Evolutionary conservation across 2,113 vertebrate species (phyloP).

Genomic region (Rhombomys opimus): DNA sequence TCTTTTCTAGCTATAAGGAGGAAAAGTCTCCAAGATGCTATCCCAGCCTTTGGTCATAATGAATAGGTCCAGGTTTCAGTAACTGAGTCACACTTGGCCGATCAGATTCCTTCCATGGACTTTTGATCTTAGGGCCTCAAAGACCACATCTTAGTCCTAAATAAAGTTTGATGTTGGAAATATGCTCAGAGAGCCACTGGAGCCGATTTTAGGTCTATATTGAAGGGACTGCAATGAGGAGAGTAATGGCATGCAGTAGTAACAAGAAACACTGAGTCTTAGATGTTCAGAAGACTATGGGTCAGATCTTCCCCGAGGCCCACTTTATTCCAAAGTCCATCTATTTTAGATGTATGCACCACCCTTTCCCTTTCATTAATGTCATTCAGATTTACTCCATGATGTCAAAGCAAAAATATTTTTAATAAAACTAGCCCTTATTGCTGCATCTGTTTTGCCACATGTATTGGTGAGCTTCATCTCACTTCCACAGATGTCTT

Average conservation of each 20-base stretch:
- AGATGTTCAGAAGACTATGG: not conserved
- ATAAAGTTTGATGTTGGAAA: not conserved
- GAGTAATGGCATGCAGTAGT: not conserved
- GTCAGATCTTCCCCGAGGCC: not conserved
- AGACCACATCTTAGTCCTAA: not conserved
- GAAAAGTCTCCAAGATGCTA: not conserved
- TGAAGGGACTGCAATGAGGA: not conserved
- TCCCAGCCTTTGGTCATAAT: too few species aligned
- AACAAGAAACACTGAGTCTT: not conserved
- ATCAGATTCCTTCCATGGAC: not conserved
- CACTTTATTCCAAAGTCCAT: not conserved
- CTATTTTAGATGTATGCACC: not conserved
- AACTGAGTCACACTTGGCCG: not conserved
- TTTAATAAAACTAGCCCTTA: not conserved
- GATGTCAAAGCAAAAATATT: not conserved
- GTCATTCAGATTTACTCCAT: not conserved
- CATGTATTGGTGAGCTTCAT: not conserved
- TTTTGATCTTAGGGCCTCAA: conserved; percentile 5
- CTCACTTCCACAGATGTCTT: not conserved
- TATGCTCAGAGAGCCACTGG: not conserved
- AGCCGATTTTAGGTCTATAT: not conserved
- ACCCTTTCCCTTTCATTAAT: not conserved
- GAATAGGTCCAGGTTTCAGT: not conserved
- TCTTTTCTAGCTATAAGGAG: not conserved
- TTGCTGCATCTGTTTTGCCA: not conserved